Base-by-base conservation (phyloP, 2,113 vertebrate species). In the Zosterops japonicus region DNA sequence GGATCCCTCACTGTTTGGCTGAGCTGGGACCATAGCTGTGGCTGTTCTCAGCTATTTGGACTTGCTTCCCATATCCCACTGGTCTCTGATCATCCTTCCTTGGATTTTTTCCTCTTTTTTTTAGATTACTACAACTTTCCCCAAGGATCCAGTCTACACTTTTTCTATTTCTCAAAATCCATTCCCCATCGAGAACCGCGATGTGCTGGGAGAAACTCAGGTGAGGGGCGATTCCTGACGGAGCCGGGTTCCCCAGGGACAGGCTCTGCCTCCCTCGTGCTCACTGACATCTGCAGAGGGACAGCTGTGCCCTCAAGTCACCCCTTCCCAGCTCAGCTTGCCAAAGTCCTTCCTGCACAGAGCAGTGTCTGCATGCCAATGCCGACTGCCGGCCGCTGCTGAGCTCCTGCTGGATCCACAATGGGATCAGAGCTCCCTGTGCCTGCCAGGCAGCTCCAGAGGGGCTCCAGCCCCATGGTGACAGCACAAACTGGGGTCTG, bases 61-160 rank as follows among this genome's bases (percentile, higher is more conserved):
- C 27, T 59, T 20, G 14, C 27, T 74, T 65, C 60, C 41, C 3
- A 0, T 6, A 20, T 24, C 60, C 35, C 47, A 3, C 65, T 33
- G 14, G 6, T 65, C 21, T 36, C 84, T 97, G 39, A 89, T 42
- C 6, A 1, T 78, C 49, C 68, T 88, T 71, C 35, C 78, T 79
- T 80, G 22, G 6, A 33, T 80, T 61, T 95, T 50, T 27, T 49
- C 24, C 12, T 49, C 12, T 18, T 53, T 96, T 53, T 53, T 96
- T 47, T 52, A 99, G 99, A 99, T 99, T 75, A 99, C 99, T n/a
- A 99, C 99, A 18, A 99, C 99, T 42, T 99, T 99, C 94, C 99
- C 99, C 71, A 99, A 99, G 97, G 99, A 99, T 97, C 99, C 99
- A 24, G 99, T 99, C 95, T 99, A 98, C 97, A 99, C 99, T 60